Evolutionary conservation across 1,140 invertebrate genomes (phyloP).

Genomic region (Yoshiicerus persimilis): DNA sequence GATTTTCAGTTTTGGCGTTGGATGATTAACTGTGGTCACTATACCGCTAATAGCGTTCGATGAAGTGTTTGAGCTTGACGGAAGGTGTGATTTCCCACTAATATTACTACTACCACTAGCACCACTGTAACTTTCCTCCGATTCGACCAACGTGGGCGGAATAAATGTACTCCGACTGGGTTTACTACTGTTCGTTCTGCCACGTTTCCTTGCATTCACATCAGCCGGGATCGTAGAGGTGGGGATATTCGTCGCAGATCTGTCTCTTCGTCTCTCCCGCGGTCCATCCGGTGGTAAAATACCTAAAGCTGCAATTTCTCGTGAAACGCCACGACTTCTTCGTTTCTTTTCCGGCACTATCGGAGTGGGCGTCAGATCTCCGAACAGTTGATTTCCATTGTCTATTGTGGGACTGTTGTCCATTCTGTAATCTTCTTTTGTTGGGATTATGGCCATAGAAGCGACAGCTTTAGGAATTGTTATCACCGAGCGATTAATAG

Average conservation of each 20-base stretch:
- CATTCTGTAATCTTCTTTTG: constrained; percentile 74
- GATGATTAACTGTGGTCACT: constrained; percentile 40
- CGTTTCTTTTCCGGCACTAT: constrained; percentile 44
- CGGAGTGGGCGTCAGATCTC: neutral
- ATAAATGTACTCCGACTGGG: constrained; percentile 46
- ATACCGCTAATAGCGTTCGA: neutral
- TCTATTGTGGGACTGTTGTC: constrained; percentile 23
- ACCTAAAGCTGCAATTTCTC: constrained; percentile 49
- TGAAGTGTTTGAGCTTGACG: neutral
- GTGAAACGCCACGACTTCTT: constrained; percentile 52
- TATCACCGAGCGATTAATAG: constrained; percentile 69
- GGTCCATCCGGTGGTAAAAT: constrained; percentile 40
- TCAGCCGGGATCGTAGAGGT: neutral
- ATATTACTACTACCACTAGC: neutral
- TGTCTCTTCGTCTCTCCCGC: constrained; percentile 36
- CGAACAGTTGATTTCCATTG: neutral
- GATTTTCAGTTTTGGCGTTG: constrained; percentile 77
- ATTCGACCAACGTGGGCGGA: constrained; percentile 45
- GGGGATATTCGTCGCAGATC: neutral
- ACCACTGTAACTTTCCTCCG: neutral
- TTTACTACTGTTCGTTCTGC: constrained; percentile 34
- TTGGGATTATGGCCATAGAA: constrained; percentile 80
- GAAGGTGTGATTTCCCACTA: neutral
- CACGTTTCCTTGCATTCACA: constrained; percentile 33
- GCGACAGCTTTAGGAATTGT: constrained; percentile 83